These are phyloP conservation scores for Gymnopithys bicolor DNA, from an alignment of 2,797 vertebrate species.

Conservation along the genomic window DNA sequence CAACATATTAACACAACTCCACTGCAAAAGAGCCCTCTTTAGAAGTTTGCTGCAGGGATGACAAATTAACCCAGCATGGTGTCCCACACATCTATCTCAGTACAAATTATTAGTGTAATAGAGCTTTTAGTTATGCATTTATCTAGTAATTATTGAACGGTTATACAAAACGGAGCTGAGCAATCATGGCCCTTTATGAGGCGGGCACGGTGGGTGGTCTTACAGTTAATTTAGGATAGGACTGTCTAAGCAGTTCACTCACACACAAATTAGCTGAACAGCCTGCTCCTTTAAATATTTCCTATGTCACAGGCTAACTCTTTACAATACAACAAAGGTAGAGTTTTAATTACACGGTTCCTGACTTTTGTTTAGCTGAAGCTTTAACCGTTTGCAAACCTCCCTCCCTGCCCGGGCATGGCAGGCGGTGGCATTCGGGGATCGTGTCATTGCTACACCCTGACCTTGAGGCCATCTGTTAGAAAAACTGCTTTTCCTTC, in stretches of 20 bases:
- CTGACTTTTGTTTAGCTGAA: constrained; percentile 82
- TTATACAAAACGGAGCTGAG: constrained; percentile 77
- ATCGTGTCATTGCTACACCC: constrained; percentile 67
- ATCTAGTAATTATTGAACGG: constrained; percentile 82
- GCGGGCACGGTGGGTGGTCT: constrained; percentile 80
- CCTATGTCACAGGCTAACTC: constrained; percentile 79
- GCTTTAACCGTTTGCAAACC: constrained; percentile 75
- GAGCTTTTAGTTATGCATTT: constrained; percentile 84
- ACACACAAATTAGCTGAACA: constrained; percentile 79
- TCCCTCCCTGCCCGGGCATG: not conserved
- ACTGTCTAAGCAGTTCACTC: constrained; percentile 75
- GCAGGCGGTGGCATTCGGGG: constrained; percentile 7
- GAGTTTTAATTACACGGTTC: constrained; percentile 83
- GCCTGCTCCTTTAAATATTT: constrained; percentile 82
- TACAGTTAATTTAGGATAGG: constrained; percentile 80
- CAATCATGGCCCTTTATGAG: constrained; percentile 77
- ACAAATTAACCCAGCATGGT: constrained; percentile 83
- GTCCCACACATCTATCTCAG: constrained; percentile 80
- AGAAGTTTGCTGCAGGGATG: constrained; percentile 76
- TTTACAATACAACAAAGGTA: constrained; percentile 82
- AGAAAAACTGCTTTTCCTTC: constrained; percentile 46
- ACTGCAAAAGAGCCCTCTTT: constrained; percentile 73
- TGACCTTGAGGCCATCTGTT: constrained; percentile 69
- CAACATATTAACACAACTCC: constrained; percentile 72
- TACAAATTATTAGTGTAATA: constrained; percentile 84